Evolutionary conservation across 2,888 invertebrate genomes (phyloP).

Genomic region (Seladonia tumulorum): DNA sequence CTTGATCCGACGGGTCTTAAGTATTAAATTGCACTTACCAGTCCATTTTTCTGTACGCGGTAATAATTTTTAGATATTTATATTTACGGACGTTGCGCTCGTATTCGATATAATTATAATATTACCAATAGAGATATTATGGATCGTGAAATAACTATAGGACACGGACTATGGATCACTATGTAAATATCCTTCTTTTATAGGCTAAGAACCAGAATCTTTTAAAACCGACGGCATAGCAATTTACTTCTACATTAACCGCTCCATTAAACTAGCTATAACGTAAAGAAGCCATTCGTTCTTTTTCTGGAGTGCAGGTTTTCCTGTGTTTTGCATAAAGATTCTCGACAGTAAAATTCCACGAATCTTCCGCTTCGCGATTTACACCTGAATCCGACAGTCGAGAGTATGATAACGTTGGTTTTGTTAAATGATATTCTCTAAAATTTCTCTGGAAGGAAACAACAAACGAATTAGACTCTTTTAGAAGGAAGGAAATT

Average conservation of each 20-base stretch:
- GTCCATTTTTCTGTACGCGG: too few relatives aligned
- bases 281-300: neutral
- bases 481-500: too few relatives aligned
- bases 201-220: neutral
- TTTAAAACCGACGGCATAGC: neutral
- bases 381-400: neutral
- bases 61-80: neutral
- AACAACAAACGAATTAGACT: neutral
- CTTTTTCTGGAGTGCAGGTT: neutral
- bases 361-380: neutral
- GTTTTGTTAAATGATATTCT: neutral
- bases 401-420: neutral
- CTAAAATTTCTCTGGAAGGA: neutral
- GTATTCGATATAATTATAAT: neutral
- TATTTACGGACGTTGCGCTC: neutral
- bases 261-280: neutral
- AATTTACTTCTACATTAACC: neutral
- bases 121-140: neutral
- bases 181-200: neutral
- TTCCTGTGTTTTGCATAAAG: neutral
- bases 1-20: too few relatives aligned
- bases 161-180: neutral
- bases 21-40: too few relatives aligned
- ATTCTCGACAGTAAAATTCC: neutral
- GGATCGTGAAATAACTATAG: neutral